Conservation (phyloP, 2,113 vertebrate genomes). For the Nycticryphes semicollaris region DNA sequence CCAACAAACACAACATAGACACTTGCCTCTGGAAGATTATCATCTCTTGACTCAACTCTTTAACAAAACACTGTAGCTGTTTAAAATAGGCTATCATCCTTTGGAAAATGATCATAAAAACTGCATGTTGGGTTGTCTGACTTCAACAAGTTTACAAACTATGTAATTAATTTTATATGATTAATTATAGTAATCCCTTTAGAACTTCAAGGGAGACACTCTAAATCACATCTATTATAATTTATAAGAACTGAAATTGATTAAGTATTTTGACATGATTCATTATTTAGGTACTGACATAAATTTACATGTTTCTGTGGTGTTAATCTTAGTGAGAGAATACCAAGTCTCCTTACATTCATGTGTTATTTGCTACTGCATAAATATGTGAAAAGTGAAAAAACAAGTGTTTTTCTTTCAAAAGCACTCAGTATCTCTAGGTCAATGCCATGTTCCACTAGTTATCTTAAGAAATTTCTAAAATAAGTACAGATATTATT, state of each 20-base stretch:
- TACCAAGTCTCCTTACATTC: neutral
- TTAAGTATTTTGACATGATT: neutral
- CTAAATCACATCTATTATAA: neutral
- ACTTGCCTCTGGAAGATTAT: neutral
- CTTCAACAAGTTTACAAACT: neutral
- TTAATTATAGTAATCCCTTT: slow-evolving; percentile 2
- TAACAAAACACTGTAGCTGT: neutral
- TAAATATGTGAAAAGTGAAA: neutral
- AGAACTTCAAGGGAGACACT: neutral
- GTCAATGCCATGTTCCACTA: neutral
- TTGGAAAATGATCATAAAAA: neutral
- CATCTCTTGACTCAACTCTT: neutral
- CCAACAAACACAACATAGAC: neutral
- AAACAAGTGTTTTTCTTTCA: neutral
- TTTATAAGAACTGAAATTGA: neutral
- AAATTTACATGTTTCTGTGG: neutral
- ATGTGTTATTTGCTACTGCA: neutral
- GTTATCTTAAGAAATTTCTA: slow-evolving; percentile 5
- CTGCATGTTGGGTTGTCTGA: neutral
- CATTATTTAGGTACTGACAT: neutral
- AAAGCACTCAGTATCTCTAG: neutral
- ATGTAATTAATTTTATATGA: neutral
- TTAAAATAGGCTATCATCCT: neutral
- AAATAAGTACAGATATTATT: slow-evolving; percentile 3
- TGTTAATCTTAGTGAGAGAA: neutral